These are phyloP conservation scores for Coregonus ussuriensis DNA, from an alignment of 2,797 vertebrate genomes.

Conservation along the genomic window DNA sequence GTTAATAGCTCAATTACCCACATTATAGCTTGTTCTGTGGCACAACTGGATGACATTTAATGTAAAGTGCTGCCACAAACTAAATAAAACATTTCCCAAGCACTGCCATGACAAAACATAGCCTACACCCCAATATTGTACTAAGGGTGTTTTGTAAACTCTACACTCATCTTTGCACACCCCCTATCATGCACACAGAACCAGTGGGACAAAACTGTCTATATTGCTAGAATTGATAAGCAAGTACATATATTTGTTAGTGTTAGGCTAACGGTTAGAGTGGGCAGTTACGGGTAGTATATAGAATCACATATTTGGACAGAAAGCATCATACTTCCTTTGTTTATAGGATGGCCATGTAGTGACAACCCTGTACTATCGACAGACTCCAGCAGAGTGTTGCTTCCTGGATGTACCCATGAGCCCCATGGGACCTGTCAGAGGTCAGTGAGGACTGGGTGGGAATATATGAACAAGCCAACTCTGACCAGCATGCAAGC, in stretches of 20 bases:
- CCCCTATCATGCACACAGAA: constrained; percentile 31
- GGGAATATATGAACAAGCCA: constrained; percentile 78
- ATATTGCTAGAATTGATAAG: too few relatives aligned
- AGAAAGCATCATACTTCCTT: too few relatives aligned
- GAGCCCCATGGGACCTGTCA: constrained; percentile 70
- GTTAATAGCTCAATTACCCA: constrained; percentile 63
- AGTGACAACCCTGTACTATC: too few relatives aligned
- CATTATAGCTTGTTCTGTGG: constrained; percentile 53
- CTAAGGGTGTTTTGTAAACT: background rate
- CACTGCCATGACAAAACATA: too few relatives aligned
- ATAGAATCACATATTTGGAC: too few relatives aligned
- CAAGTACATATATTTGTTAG: too few relatives aligned
- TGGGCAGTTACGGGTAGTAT: too few relatives aligned
- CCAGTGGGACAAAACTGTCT: constrained; percentile 14
- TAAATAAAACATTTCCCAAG: too few relatives aligned
- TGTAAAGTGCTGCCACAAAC: too few relatives aligned
- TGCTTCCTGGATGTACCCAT: constrained; percentile 63
- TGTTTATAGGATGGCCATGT: too few relatives aligned
- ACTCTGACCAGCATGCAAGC: constrained; percentile 72
- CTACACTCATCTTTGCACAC: constrained; percentile 13
- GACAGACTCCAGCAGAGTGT: background rate
- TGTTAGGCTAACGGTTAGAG: too few relatives aligned
- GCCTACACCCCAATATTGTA: too few relatives aligned
- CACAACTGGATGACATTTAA: constrained; percentile 51
- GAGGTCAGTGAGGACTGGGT: constrained; percentile 68